These are phyloP conservation scores for Polylopha cassiicola DNA, from an alignment of 2,888 invertebrate species.

Conservation along the genomic window DNA sequence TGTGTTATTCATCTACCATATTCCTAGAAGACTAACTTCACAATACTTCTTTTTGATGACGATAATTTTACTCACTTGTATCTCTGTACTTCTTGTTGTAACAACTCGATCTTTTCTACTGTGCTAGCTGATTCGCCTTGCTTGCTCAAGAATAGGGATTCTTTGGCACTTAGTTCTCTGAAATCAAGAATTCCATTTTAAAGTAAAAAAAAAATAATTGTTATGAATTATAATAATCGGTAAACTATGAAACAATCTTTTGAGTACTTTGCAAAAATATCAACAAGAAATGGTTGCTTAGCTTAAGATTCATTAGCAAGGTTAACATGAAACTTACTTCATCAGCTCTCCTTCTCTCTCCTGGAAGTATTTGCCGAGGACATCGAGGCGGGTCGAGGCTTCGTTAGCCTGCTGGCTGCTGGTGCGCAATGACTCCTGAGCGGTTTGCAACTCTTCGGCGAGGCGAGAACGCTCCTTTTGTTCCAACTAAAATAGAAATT, in stretches of 20 bases:
- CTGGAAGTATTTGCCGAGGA: conserved; percentile 92
- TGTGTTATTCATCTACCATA: too few relatives aligned
- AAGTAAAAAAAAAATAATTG: conserved; percentile 1
- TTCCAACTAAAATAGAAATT: conserved; percentile 42
- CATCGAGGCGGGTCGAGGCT: conserved; percentile 88
- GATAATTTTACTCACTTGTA: conserved; percentile 79
- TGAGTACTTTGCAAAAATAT: too few relatives aligned
- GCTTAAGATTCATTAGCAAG: conserved; percentile 9
- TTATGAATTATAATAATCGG: too few relatives aligned
- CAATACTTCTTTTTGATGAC: background rate
- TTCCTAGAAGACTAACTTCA: too few relatives aligned
- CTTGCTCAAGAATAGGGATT: conserved; percentile 86
- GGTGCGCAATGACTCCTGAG: conserved; percentile 47
- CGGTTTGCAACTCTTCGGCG: conserved; percentile 46
- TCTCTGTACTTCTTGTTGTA: conserved; percentile 88
- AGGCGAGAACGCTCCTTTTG: conserved; percentile 52
- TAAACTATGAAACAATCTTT: too few relatives aligned
- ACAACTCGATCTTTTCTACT: conserved; percentile 84
- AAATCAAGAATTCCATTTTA: conserved; percentile 29
- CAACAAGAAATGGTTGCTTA: too few relatives aligned
- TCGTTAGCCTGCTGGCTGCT: conserved; percentile 76
- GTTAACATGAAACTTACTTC: conserved; percentile 78
- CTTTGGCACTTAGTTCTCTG: conserved; percentile 86
- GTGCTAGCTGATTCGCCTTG: conserved; percentile 89
- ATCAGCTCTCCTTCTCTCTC: conserved; percentile 91